These are phyloP conservation scores for Ageneiosus marmoratus DNA, from an alignment of 2,113 vertebrate genomes.

Conservation along the genomic window DNA sequence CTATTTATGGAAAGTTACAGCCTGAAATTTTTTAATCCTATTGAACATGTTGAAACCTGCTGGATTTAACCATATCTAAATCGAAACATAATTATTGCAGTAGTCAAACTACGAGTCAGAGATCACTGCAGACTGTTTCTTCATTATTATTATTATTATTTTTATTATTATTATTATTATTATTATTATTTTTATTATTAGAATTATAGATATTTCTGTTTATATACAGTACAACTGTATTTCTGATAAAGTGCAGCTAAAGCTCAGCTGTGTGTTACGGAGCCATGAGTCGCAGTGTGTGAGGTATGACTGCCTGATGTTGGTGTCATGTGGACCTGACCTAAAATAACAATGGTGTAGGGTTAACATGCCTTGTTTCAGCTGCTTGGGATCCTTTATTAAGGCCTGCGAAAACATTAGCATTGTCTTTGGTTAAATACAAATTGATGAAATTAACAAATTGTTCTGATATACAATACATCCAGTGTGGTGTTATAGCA, in stretches of 20 bases:
- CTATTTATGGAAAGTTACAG: background rate
- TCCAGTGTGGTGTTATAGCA: background rate
- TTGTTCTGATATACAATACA: background rate
- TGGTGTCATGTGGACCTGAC: slow-evolving; percentile 20
- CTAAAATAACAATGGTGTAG: slow-evolving; percentile 39
- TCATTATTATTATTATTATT: background rate
- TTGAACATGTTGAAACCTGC: background rate
- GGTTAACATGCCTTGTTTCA: slow-evolving; percentile 23
- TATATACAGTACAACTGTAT: background rate
- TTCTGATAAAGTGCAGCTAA: background rate
- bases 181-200: too few species aligned
- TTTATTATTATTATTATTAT: too few species aligned
- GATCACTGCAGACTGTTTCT: background rate
- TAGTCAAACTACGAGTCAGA: background rate
- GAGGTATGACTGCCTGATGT: slow-evolving; percentile 16
- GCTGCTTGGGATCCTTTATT: background rate
- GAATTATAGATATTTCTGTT: too few species aligned
- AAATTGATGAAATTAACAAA: background rate
- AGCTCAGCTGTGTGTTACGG: background rate
- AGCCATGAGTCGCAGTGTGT: background rate
- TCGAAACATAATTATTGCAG: slow-evolving; percentile 1
- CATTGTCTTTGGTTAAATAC: background rate
- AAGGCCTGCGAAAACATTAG: background rate
- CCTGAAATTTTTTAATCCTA: background rate
- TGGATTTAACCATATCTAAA: background rate